phyloP scores from a whole-genome alignment of 2,888 invertebrate genomes.

The Sarcophaga variegata region DNA sequence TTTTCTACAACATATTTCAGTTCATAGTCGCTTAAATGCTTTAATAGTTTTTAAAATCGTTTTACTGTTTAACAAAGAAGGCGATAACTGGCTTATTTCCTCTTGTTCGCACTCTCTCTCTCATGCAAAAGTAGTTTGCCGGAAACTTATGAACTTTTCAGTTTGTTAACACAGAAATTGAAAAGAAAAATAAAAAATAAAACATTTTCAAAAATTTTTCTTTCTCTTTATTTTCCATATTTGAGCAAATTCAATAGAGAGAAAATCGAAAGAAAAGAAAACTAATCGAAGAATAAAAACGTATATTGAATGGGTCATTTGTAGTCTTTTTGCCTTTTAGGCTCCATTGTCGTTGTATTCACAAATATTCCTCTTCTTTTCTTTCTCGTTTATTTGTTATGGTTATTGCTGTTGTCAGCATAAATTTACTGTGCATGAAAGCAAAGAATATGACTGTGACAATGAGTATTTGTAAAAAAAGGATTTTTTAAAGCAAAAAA shows the following conservation, averaged over 20 bases:
- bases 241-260: constrained; percentile 12
- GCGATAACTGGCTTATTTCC: not conserved
- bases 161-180: constrained; percentile 46
- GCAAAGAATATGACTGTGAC: not conserved
- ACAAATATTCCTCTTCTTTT: not conserved
- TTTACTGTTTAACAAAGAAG: not conserved
- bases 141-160: constrained; percentile 64
- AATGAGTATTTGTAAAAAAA: not conserved
- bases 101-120: not conserved
- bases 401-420: constrained; percentile 13
- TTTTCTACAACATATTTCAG: not conserved
- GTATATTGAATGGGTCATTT: constrained; percentile 46
- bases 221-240: not conserved
- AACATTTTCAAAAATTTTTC: constrained; percentile 15
- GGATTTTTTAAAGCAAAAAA: constrained; percentile 13
- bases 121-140: constrained; percentile 29
- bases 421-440: constrained; percentile 10
- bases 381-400: not conserved
- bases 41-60: not conserved
- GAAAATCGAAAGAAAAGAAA: constrained; percentile 13
- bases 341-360: constrained; percentile 7
- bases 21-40: not conserved
- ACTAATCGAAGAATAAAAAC: not conserved
- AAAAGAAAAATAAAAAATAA: not conserved
- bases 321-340: constrained; percentile 16